A percentile compares a stretch with the other conserved stretches of the same genome.
phyloP scores from a whole-genome alignment of 2,113 vertebrate genomes.

The Tupaia tana region DNA sequence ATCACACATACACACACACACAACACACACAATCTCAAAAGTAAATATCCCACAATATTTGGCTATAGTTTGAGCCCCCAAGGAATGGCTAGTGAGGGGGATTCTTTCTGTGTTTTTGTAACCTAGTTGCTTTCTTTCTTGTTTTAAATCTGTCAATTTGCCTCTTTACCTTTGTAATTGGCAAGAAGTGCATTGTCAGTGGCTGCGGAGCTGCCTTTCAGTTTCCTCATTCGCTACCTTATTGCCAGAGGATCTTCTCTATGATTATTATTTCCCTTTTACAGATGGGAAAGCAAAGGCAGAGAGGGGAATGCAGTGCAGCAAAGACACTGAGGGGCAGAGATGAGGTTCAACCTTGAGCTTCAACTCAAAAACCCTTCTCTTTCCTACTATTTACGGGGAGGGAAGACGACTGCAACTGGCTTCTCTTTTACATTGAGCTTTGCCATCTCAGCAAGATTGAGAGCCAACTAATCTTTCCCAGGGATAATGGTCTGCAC shows the following conservation, averaged over 20 bases:
- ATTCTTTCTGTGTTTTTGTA: background rate
- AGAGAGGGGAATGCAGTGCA: background rate
- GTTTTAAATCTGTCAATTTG: background rate
- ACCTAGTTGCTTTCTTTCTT: background rate
- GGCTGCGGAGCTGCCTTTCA: rapidly evolving
- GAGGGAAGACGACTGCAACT: background rate
- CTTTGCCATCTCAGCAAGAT: background rate
- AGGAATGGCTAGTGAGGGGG: background rate
- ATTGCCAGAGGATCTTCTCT: background rate
- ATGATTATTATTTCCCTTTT: background rate
- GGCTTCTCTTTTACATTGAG: background rate
- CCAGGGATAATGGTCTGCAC: too few relatives aligned
- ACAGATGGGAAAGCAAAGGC: conserved; percentile 10
- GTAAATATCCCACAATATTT: background rate
- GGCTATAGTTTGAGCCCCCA: background rate
- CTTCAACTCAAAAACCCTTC: background rate
- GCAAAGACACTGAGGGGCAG: background rate
- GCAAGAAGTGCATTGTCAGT: background rate
- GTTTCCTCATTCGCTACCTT: background rate
- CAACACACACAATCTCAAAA: background rate
- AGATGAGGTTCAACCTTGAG: background rate
- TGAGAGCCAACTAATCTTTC: background rate
- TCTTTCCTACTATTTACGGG: background rate
- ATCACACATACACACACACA: too few relatives aligned
- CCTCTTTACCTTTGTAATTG: background rate